Percentiles rank a stretch among this genome's conserved stretches.
Conservation (phyloP, 2,797 vertebrate genomes). For the Cynopterus sphinx region DNA sequence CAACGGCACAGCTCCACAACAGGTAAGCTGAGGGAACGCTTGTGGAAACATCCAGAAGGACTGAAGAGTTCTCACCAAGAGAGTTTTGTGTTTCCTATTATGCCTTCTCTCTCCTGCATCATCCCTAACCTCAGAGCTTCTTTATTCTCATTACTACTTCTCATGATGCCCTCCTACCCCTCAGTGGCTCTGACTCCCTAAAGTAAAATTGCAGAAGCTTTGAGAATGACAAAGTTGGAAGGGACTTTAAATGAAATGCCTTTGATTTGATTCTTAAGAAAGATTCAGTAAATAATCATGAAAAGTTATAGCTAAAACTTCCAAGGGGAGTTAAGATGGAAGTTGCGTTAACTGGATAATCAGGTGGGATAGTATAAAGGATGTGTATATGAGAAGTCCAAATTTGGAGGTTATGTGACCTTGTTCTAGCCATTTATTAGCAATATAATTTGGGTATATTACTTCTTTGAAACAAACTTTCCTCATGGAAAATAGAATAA, state of each 20-base stretch:
- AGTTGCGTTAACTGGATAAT: neutral
- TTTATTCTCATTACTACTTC: neutral
- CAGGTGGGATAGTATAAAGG: neutral
- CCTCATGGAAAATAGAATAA: neutral
- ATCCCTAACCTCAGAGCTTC: neutral
- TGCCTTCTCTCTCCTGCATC: neutral
- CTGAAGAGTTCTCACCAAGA: neutral
- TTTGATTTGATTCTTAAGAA: neutral
- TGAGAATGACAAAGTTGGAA: neutral
- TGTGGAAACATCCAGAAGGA: neutral
- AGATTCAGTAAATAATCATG: neutral
- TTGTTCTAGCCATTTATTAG: neutral
- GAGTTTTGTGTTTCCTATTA: neutral
- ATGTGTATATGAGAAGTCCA: neutral
- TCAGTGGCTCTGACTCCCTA: neutral
- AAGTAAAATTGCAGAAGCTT: neutral
- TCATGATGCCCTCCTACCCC: neutral
- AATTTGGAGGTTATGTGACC: neutral
- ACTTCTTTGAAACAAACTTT: neutral
- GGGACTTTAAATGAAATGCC: neutral
- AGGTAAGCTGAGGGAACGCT: slow-evolving; percentile 85
- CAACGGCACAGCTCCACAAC: slow-evolving; percentile 94
- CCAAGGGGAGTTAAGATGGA: neutral
- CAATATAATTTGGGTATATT: neutral
- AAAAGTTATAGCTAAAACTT: neutral